Base-by-base conservation (phyloP, 2,113 vertebrate species). In the Phalacrocorax brasilianus region DNA sequence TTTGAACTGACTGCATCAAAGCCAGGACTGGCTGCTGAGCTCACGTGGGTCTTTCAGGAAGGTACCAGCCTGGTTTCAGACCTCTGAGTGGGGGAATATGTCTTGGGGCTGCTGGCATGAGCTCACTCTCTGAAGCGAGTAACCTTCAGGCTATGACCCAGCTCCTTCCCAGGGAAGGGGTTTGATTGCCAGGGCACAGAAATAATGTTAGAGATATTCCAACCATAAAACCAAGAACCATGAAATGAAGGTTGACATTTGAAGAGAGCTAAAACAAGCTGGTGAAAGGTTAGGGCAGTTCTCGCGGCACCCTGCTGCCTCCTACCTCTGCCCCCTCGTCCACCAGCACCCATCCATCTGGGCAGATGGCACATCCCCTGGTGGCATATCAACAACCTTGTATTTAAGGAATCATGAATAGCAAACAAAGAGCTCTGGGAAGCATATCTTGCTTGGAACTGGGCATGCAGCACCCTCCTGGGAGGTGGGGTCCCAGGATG, bases 221-320 rank as follows among this genome's bases (percentile, higher is more conserved):
- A 92, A 28, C 83, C 16, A 3, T 93, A 88, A 93, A 93, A 86
- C 50, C 89, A 86, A 84, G 79, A 66, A 66, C 72, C 68, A 12
- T 91, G 88, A 96, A 91, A 84, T 59, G 68, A 84, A 74, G 35
- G 24, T 0, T 90, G 88, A 12, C n/a, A 11, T 74, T 77, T 90
- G 21, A 38, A 66, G 63, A 56, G 58, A 92, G 50, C 19, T 77
- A 13, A n/a, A 6, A 62, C 0, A 5, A 50, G 42, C 38, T 88
- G 42, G 12, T 28, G 55, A 67, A 83, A 86, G 75, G 53, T n/a
- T 44, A 70, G 23, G 12, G 7, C 55, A 87, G 61, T 38, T 92
- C 27, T 30, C 4, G 2, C 65, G 89, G 56, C 61, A 76, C 12
- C 40, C 22, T 0, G 0, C 28, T 22, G 2, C 58, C 44, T 90